A percentile compares a stretch with the other conserved stretches of the same genome.
Conservation (phyloP, 2,797 vertebrate genomes). For the Adelosebastes latens region DNA sequence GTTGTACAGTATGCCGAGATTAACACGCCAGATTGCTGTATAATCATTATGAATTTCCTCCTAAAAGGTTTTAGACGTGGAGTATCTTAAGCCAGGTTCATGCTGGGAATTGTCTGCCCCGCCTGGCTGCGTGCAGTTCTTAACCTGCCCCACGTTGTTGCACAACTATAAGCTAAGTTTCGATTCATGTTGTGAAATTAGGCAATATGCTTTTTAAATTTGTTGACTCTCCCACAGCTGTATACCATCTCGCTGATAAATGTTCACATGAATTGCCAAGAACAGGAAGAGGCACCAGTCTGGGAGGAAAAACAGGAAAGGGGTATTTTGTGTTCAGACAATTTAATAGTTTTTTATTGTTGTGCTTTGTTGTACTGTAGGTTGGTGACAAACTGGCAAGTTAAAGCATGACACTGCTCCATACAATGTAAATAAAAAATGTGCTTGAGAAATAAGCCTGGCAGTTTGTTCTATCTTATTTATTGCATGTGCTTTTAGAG, state of each 20-base stretch:
- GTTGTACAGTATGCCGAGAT: not conserved
- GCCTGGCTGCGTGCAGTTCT: conserved; percentile 23
- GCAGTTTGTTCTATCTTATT: not conserved
- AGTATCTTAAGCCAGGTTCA: not conserved
- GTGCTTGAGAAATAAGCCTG: not conserved
- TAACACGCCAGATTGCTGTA: not conserved
- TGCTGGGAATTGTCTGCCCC: not conserved
- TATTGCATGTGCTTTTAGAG: not conserved
- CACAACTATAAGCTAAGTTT: conserved; percentile 15
- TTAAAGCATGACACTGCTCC: not conserved
- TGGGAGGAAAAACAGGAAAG: not conserved
- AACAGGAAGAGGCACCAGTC: not conserved
- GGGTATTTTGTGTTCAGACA: not conserved
- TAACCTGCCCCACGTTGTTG: conserved; percentile 42
- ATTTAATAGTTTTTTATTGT: conserved; percentile 29
- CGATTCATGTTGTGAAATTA: conserved; percentile 13
- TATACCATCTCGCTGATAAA: not conserved
- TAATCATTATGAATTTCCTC: not conserved
- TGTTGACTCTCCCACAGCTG: not conserved
- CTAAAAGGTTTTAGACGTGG: not conserved
- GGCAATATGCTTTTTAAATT: not conserved
- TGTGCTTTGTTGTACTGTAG: not conserved
- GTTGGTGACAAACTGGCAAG: not conserved
- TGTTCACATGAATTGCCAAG: not conserved
- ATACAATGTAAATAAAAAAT: not conserved